Evolutionary conservation across 2,797 vertebrate species (phyloP).

Genomic region (Apogon talboti): DNA sequence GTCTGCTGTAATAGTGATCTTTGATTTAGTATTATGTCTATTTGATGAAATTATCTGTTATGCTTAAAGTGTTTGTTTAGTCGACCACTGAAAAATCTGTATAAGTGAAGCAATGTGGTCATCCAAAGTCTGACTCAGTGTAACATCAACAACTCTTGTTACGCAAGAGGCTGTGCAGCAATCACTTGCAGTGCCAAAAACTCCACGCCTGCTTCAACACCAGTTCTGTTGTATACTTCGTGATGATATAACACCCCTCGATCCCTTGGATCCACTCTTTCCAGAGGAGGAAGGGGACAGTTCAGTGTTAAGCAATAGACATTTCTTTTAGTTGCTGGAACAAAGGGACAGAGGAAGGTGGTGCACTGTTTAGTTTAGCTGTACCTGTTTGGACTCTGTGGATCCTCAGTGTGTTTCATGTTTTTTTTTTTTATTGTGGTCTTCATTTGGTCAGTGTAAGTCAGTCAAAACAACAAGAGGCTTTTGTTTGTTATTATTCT

Average conservation of each 20-base stretch:
- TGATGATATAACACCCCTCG: conserved; percentile 34
- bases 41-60: conserved; percentile 1
- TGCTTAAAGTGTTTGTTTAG: neutral
- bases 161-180: conserved; percentile 59
- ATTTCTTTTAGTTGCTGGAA: conserved; percentile 41
- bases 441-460: neutral
- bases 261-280: conserved; percentile 7
- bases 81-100: neutral
- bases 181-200: conserved; percentile 39
- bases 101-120: neutral
- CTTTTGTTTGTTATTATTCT: neutral
- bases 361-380: conserved; percentile 45
- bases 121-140: conserved; percentile 5
- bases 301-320: conserved; percentile 50
- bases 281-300: conserved; percentile 40
- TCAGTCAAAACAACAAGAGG: neutral
- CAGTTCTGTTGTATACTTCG: conserved; percentile 30
- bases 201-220: conserved; percentile 34
- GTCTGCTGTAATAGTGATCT: neutral
- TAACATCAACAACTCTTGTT: conserved; percentile 43
- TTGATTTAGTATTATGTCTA: neutral
- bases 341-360: neutral
- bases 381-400: conserved; percentile 1
- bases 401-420: conserved; percentile 14
- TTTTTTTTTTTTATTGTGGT: neutral